Conservation (phyloP, 2,113 vertebrate genomes). For the Chaetodon trifascialis region DNA sequence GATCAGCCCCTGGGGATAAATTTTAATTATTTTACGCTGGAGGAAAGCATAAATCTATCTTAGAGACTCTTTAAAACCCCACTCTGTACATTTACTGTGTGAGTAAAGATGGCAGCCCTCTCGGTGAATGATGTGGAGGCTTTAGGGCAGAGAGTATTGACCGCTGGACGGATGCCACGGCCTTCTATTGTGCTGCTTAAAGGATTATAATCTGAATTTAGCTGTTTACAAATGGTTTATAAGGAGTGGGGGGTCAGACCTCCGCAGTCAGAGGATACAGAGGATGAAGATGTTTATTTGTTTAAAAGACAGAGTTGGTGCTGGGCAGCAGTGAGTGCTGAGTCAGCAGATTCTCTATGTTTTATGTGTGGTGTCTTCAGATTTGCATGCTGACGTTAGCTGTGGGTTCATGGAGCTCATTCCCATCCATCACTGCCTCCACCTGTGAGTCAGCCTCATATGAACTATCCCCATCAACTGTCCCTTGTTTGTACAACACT, state of each 20-base stretch:
- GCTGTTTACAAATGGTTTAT: constrained; percentile 2
- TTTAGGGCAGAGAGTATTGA: constrained; percentile 7
- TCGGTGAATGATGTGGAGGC: neutral
- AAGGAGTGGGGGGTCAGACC: neutral
- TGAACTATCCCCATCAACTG: neutral
- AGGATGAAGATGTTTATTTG: neutral
- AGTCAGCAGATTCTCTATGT: neutral
- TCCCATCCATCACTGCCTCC: constrained; percentile 24
- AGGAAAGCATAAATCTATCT: neutral
- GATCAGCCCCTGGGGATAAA: neutral
- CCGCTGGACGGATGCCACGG: constrained; percentile 24
- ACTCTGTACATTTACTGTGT: neutral
- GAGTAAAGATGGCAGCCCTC: constrained; percentile 6
- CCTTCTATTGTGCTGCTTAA: neutral
- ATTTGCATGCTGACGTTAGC: neutral
- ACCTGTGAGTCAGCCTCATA: neutral
- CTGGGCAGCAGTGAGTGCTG: neutral
- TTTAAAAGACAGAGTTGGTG: neutral
- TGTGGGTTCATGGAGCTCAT: neutral
- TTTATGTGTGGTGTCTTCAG: too few relatives aligned
- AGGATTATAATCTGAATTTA: neutral
- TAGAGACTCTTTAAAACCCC: neutral
- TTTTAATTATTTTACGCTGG: neutral
- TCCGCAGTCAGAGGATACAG: neutral
- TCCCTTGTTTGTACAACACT: too few relatives aligned